Evolutionary conservation across 64 coral and sea anemone genomes (phyloP), one percentile per base, ranked within the genome.

Genomic region (Porites lutea): DNA sequence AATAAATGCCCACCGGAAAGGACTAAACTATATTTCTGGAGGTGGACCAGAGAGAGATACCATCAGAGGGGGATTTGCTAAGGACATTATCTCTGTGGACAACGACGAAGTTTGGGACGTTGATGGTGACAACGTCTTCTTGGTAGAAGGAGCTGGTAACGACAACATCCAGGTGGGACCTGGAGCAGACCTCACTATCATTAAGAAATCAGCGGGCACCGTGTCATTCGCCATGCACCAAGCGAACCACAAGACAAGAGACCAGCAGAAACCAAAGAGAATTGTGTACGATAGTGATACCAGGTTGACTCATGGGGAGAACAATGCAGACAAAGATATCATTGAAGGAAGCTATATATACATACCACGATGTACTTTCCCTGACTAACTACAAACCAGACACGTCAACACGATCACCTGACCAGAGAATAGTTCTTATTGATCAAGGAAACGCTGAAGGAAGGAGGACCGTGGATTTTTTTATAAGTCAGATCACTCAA

Each of bases 1-100:
- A 9, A 11, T 48, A 1, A 46, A 73, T 52, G 20, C 51, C 21
- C 65, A 49, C 10, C 37, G 2, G 3, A 9, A 72, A 54, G 52
- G 86, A 13, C 0, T 13, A 48, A 54, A 70, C 13, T 75, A 52
- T 61, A 2, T 88, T 18, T 55, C 68, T 69, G 86, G 86, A 47
- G 86, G 86, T 58, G 86, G 86, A 21, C 70, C 86, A 0, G 86
- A 88, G 44, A 88, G 86, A 20, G 86, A 88, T 21, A 62, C 23
- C 8, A 88, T 88, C 21, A 6, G 15, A 13, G 59, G 67, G 13
- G 86, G 86, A 5, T 72, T 22, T 15, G 86, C 71, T 5, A 23
- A 88, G 4, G 71, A 88, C 18, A 21, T 72, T 63, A 75, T 88
- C 14, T 23, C 52, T 59, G 86, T 88, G 27, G 52, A 88, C 16